A percentile compares a stretch with the other conserved stretches of the same genome.
These are phyloP conservation scores for Philhelius pedissequus DNA, from an alignment of 2,888 invertebrate genomes.

Conservation along the genomic window DNA sequence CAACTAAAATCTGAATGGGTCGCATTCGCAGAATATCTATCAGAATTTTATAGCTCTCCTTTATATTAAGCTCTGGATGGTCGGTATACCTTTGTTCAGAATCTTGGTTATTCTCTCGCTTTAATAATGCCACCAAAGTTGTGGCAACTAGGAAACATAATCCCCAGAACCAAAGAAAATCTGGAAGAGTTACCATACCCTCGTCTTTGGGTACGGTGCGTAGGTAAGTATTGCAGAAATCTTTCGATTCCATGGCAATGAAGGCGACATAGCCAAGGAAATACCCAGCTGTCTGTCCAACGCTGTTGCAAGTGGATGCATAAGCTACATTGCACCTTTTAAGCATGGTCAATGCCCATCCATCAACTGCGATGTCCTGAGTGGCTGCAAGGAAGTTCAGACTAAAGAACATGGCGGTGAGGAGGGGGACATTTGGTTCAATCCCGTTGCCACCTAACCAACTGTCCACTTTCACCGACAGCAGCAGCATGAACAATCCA, in stretches of 20 bases:
- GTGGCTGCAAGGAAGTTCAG: slow-evolving; percentile 98
- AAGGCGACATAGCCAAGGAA: slow-evolving; percentile 98
- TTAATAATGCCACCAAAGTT: slow-evolving; percentile 92
- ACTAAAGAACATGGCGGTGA: slow-evolving; percentile 93
- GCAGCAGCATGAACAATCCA: slow-evolving; percentile 92
- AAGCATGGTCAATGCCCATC: slow-evolving; percentile 99
- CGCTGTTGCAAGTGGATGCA: slow-evolving; percentile 99
- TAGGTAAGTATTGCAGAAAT: slow-evolving; percentile 96
- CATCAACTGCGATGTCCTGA: slow-evolving; percentile 99
- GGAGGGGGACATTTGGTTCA: slow-evolving; percentile 85
- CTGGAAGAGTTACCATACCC: slow-evolving; percentile 87
- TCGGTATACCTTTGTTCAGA: slow-evolving; percentile 75
- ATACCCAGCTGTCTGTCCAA: slow-evolving; percentile 98
- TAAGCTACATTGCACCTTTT: slow-evolving; percentile 98
- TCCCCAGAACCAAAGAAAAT: slow-evolving; percentile 97
- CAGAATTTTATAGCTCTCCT: slow-evolving; percentile 90
- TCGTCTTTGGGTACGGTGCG: slow-evolving; percentile 84
- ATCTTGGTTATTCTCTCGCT: slow-evolving; percentile 84
- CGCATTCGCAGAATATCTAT: slow-evolving; percentile 90
- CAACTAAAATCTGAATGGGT: slow-evolving; percentile 87
- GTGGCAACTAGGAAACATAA: slow-evolving; percentile 94
- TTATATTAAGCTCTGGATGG: slow-evolving; percentile 79
- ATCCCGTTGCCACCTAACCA: slow-evolving; percentile 84
- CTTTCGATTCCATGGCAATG: slow-evolving; percentile 95
- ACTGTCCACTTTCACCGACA: slow-evolving; percentile 87